Conservation (phyloP, 2,113 vertebrate species). For the Paramisgurnus dabryanus region DNA sequence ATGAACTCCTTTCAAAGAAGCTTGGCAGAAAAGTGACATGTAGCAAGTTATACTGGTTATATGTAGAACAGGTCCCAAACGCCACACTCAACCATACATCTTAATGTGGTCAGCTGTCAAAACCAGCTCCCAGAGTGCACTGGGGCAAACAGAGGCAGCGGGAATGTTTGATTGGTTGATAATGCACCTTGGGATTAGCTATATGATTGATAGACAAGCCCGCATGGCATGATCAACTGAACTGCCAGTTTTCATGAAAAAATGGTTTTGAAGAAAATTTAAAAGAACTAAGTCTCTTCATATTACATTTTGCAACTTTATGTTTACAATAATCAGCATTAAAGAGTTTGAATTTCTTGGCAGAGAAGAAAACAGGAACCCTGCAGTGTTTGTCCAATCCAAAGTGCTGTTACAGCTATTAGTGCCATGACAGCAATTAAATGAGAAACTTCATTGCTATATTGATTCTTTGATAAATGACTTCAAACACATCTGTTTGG, state of each 20-base stretch:
- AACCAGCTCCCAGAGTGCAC: constrained; percentile 10
- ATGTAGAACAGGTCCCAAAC: constrained; percentile 25
- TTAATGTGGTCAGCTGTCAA: constrained; percentile 33
- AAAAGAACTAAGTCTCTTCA: not conserved
- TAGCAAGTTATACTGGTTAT: not conserved
- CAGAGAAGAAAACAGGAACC: constrained; percentile 42
- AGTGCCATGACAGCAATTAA: constrained; percentile 24
- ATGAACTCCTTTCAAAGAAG: not conserved
- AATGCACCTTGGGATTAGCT: constrained; percentile 25
- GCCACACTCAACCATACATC: constrained; percentile 21
- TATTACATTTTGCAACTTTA: not conserved
- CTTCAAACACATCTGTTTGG: constrained; percentile 42
- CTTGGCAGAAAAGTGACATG: not conserved
- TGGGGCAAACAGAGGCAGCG: not conserved
- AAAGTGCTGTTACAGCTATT: constrained; percentile 32
- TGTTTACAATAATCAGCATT: not conserved
- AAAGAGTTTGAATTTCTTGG: not conserved
- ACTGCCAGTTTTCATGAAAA: not conserved
- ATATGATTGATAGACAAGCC: constrained; percentile 21
- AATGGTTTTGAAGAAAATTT: not conserved
- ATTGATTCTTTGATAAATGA: constrained; percentile 42
- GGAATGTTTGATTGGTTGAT: not conserved
- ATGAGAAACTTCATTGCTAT: constrained; percentile 40
- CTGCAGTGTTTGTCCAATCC: constrained; percentile 15
- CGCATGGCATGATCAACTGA: not conserved